phyloP scores from a whole-genome alignment of 2,797 vertebrate species.

The Microchirus variegatus region DNA sequence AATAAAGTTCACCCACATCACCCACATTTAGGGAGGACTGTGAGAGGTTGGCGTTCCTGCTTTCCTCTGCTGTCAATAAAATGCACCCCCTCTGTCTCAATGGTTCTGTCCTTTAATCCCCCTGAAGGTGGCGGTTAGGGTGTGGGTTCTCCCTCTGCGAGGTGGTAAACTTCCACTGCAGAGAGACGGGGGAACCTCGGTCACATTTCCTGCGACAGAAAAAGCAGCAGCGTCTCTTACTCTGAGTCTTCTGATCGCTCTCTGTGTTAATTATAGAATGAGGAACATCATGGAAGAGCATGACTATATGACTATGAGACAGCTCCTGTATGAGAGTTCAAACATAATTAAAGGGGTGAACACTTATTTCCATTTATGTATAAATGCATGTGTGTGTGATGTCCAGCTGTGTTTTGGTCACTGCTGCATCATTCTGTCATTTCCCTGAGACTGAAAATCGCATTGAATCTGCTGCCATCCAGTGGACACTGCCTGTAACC shows the following conservation, averaged over 20 bases:
- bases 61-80: neutral
- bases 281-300: too few relatives aligned
- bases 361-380: neutral
- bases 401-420: slow-evolving; percentile 7
- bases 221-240: slow-evolving; percentile 14
- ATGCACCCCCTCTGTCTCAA: neutral
- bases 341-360: too few relatives aligned
- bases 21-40: too few relatives aligned
- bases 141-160: slow-evolving; percentile 70
- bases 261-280: too few relatives aligned
- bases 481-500: too few relatives aligned
- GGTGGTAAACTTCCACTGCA: slow-evolving; percentile 75
- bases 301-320: too few relatives aligned
- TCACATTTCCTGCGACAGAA: slow-evolving; percentile 20
- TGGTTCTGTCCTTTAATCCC: slow-evolving; percentile 37
- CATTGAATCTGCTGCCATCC: too few relatives aligned
- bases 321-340: too few relatives aligned
- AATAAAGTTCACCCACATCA: too few relatives aligned
- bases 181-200: slow-evolving; percentile 45
- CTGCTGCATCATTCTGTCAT: slow-evolving; percentile 53
- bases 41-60: slow-evolving; percentile 6
- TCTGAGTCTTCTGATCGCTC: too few relatives aligned
- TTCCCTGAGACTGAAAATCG: too few relatives aligned
- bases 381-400: neutral
- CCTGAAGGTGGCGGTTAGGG: slow-evolving; percentile 40